These are phyloP conservation scores for Laterallus jamaicensis DNA, from an alignment of 2,113 vertebrate species.

Conservation along the genomic window DNA sequence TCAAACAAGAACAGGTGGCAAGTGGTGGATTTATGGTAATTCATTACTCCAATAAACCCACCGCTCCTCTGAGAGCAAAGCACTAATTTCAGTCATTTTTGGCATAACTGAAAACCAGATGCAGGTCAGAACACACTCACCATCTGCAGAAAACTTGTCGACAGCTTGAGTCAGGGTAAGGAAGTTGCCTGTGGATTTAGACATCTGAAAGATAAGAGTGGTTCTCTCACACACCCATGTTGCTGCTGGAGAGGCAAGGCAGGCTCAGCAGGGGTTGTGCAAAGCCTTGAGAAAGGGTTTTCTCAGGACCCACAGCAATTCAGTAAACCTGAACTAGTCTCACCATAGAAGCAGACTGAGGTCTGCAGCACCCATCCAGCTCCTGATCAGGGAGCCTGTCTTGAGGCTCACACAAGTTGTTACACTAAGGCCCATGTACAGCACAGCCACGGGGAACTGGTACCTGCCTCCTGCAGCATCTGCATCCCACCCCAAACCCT, in stretches of 20 bases:
- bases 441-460: not conserved
- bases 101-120: not conserved
- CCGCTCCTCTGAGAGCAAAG: not conserved
- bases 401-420: no score
- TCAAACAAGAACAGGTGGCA: not conserved
- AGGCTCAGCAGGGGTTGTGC: not conserved
- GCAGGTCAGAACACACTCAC: constrained; percentile 70
- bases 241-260: not conserved
- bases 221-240: not conserved
- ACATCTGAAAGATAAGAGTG: constrained; percentile 85
- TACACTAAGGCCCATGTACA: no score
- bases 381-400: not conserved
- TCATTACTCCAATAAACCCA: not conserved
- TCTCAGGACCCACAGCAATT: not conserved
- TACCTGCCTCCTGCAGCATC: not conserved
- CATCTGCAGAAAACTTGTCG: constrained; percentile 96
- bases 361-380: not conserved
- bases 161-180: constrained; percentile 90
- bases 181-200: constrained; percentile 98
- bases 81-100: not conserved
- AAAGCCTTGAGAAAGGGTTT: not conserved
- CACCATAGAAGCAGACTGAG: not conserved
- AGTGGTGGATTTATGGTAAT: not conserved
- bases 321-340: not conserved
- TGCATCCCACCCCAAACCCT: not conserved